These are phyloP conservation scores for Exaiptasia diaphana DNA, from an alignment of 64 coral and sea anemone species.

Conservation along the genomic window DNA sequence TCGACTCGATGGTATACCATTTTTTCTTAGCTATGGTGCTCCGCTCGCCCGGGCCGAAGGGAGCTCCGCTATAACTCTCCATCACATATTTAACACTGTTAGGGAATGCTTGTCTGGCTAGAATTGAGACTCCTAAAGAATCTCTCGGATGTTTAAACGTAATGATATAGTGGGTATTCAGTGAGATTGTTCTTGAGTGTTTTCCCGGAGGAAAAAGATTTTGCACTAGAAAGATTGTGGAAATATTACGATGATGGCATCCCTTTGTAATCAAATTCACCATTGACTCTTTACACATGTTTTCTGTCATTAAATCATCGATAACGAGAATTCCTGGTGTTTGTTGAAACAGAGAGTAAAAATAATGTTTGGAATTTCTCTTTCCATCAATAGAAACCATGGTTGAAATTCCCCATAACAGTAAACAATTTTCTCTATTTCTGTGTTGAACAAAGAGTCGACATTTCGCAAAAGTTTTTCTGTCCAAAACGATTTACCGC, in stretches of 20 bases:
- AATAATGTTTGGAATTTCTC: slow-evolving; percentile 6
- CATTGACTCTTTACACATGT: neutral
- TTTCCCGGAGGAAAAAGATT: slow-evolving; percentile 12
- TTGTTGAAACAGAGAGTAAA: neutral
- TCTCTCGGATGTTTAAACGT: neutral
- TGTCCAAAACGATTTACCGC: neutral
- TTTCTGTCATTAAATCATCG: slow-evolving; percentile 12
- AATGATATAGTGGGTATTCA: slow-evolving; percentile 28
- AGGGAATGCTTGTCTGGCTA: slow-evolving; percentile 4
- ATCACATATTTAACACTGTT: neutral
- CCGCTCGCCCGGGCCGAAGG: too few relatives aligned
- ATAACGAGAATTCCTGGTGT: neutral
- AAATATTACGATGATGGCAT: neutral
- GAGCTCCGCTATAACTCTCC: neutral
- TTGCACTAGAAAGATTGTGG: neutral
- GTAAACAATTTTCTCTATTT: neutral
- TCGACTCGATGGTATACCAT: too few relatives aligned
- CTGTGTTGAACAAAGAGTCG: neutral
- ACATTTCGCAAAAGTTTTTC: neutral
- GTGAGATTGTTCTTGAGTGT: neutral
- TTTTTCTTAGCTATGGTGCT: too few relatives aligned
- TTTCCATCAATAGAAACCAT: neutral
- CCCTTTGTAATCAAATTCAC: neutral
- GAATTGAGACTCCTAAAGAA: neutral
- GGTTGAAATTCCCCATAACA: neutral